phyloP scores from a whole-genome alignment of 2,113 vertebrate genomes.

The Stictonetta naevosa region DNA sequence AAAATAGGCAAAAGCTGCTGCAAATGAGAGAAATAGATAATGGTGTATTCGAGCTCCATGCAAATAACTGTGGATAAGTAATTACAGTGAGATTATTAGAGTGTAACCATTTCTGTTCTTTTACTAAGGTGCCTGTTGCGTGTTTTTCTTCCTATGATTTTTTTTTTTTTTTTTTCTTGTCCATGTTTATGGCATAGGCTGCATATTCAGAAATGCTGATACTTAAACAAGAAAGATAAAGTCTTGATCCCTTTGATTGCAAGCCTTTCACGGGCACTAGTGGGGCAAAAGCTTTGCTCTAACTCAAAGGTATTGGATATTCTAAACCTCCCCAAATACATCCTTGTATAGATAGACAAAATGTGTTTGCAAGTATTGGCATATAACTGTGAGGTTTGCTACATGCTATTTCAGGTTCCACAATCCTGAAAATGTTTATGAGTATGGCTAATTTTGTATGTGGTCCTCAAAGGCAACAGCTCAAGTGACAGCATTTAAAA shows the following conservation, averaged over 20 bases:
- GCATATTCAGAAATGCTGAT: not conserved
- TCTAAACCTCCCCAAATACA: not conserved
- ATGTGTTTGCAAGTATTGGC: not conserved
- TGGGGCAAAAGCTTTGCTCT: not conserved
- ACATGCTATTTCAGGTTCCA: not conserved
- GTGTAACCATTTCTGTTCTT: not conserved
- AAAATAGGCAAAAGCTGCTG: not conserved
- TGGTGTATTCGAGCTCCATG: not conserved
- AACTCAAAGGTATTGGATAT: not conserved
- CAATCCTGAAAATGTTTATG: not conserved
- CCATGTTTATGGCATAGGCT: not conserved
- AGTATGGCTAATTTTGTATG: not conserved
- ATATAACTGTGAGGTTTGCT: not conserved
- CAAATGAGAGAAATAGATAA: not conserved
- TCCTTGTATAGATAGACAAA: not conserved
- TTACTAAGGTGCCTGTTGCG: not conserved
- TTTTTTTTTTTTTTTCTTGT: not conserved
- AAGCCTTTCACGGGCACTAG: not conserved
- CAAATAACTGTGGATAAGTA: not conserved
- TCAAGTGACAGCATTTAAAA: not conserved
- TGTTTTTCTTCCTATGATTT: not conserved
- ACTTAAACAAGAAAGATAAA: not conserved
- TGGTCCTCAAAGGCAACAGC: not conserved
- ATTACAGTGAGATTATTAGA: not conserved
- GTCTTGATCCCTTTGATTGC: not conserved